Evolutionary conservation across 2,888 invertebrate species (phyloP).

Genomic region (Watsonalla cultraria): DNA sequence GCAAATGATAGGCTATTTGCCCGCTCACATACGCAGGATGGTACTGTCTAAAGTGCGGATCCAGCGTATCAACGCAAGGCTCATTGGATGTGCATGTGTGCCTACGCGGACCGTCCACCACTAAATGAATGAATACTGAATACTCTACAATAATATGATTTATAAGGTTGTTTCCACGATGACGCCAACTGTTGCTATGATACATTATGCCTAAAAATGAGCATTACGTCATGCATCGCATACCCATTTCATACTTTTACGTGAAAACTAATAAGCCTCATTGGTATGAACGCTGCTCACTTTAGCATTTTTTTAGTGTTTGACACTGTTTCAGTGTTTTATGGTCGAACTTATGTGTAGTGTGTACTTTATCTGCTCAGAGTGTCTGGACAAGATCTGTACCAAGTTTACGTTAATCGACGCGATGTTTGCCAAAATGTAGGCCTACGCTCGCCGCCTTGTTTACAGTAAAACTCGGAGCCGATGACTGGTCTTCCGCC

Average conservation of each 20-base stretch:
- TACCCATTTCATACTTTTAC: not conserved
- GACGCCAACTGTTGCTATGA: conserved; percentile 18
- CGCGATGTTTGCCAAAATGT: conserved; percentile 14
- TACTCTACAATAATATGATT: too few relatives aligned
- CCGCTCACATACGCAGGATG: conserved; percentile 13
- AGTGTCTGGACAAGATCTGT: not conserved
- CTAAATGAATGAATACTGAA: conserved; percentile 29
- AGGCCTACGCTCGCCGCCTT: conserved; percentile 15
- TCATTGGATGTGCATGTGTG: conserved; percentile 8
- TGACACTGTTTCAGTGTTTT: too few relatives aligned
- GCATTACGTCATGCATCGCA: conserved; percentile 31
- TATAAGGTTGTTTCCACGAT: conserved; percentile 27
- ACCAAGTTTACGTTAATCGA: conserved; percentile 7
- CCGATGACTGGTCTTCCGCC: conserved; percentile 36
- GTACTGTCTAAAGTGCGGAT: conserved; percentile 22
- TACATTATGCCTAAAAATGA: conserved; percentile 27
- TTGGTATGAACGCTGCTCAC: not conserved
- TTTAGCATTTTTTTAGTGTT: too few relatives aligned
- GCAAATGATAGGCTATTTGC: conserved; percentile 11
- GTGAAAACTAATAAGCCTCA: not conserved
- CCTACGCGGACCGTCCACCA: conserved; percentile 11
- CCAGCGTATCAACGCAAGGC: conserved; percentile 8
- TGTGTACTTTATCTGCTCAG: too few relatives aligned
- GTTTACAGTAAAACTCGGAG: conserved; percentile 23
- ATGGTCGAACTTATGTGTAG: too few relatives aligned